These are phyloP conservation scores for Papilio demoleus DNA, from an alignment of 2,888 invertebrate genomes.

Conservation along the genomic window DNA sequence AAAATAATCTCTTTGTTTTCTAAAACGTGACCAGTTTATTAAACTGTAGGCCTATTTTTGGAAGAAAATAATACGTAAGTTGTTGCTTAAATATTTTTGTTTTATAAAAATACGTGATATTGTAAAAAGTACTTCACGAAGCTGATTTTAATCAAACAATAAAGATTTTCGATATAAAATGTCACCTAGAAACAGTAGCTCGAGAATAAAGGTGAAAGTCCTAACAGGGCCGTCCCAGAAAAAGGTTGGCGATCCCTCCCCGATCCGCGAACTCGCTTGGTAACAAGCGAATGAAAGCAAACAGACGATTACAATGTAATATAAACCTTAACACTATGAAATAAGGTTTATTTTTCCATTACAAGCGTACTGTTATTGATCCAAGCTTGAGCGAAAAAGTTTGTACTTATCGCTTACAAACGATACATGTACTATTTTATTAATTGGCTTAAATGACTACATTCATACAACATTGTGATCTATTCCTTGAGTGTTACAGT, in stretches of 20 bases:
- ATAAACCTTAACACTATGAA: constrained; percentile 42
- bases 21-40: too few relatives aligned
- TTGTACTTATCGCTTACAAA: constrained; percentile 75
- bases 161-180: constrained; percentile 27
- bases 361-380: constrained; percentile 67
- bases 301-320: constrained; percentile 43
- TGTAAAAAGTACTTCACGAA: not conserved
- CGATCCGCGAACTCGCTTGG: constrained; percentile 66
- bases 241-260: constrained; percentile 74
- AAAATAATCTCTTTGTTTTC: too few relatives aligned
- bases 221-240: constrained; percentile 68
- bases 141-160: constrained; percentile 4
- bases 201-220: constrained; percentile 66
- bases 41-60: too few relatives aligned
- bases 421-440: constrained; percentile 67
- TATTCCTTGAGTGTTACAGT: constrained; percentile 36
- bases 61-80: too few relatives aligned
- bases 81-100: too few relatives aligned
- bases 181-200: constrained; percentile 50
- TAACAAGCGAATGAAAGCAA: constrained; percentile 77
- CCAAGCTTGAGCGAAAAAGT: constrained; percentile 79
- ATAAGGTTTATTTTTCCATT: constrained; percentile 48
- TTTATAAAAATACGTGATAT: not conserved
- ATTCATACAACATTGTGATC: constrained; percentile 40
- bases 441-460: constrained; percentile 62